phyloP scores from a whole-genome alignment of 2,888 invertebrate genomes.

The Heterodera filipjevi region DNA sequence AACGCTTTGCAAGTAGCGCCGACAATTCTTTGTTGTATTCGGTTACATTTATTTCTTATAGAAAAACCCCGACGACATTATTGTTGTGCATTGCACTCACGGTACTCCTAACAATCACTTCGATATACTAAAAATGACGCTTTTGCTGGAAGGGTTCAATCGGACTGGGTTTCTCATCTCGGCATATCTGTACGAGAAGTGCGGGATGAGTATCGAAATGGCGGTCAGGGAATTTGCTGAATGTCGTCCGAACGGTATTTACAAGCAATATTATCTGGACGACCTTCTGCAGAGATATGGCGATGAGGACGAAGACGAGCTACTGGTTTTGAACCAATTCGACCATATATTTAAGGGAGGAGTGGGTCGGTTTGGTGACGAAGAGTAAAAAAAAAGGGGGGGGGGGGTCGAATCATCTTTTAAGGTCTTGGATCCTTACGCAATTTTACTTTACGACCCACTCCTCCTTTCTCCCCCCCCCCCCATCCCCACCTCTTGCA shows the following conservation, averaged over 20 bases:
- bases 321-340: constrained; percentile 44
- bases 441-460: no score
- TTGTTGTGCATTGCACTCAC: constrained; percentile 89
- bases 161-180: constrained; percentile 92
- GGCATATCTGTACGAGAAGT: constrained; percentile 83
- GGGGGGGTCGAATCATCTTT: no score
- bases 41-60: constrained; percentile 32
- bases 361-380: no score
- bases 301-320: constrained; percentile 73
- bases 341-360: no score
- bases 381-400: no score
- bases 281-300: constrained; percentile 84
- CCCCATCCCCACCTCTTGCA: no score
- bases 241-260: constrained; percentile 87
- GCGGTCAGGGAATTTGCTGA: constrained; percentile 78
- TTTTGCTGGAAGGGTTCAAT: constrained; percentile 74
- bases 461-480: no score
- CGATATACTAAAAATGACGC: constrained; percentile 69
- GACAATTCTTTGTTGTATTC: no score
- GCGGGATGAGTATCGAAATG: constrained; percentile 73
- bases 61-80: constrained; percentile 51
- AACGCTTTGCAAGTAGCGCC: no score
- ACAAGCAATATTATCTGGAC: constrained; percentile 90
- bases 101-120: constrained; percentile 69
- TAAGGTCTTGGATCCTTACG: no score